Percentiles rank a stretch among this genome's conserved stretches.
Evolutionary conservation across 2,797 vertebrate species (phyloP).

Genomic region (Notoglanidium macrostoma): DNA sequence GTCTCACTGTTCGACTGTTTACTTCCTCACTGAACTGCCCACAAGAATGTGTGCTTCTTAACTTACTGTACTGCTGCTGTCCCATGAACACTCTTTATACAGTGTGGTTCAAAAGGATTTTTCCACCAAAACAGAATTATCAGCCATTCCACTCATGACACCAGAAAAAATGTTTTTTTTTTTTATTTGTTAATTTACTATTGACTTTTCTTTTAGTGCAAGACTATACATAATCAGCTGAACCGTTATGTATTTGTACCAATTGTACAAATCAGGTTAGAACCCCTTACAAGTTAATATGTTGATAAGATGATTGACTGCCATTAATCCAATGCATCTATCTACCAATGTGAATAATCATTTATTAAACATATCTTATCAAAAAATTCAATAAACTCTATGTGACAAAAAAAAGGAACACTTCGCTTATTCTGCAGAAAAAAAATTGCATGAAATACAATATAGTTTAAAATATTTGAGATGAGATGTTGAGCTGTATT

Average conservation of each 20-base stretch:
- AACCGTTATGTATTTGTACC: slow-evolving; percentile 12
- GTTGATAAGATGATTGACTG: slow-evolving; percentile 2
- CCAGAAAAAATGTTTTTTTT: neutral
- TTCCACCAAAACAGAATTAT: neutral
- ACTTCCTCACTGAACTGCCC: neutral
- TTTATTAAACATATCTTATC: neutral
- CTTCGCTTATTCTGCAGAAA: slow-evolving; percentile 9
- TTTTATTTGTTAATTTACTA: slow-evolving; percentile 2
- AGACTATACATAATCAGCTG: neutral
- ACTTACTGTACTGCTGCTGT: neutral
- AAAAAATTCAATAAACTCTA: slow-evolving; percentile 40
- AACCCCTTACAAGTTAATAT: neutral
- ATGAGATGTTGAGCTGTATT: slow-evolving; percentile 11
- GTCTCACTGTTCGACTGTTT: neutral
- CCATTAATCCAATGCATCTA: slow-evolving; percentile 4
- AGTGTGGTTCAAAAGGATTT: neutral
- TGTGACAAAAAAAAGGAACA: slow-evolving; percentile 25
- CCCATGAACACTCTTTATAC: neutral
- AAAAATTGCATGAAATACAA: neutral
- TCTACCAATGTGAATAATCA: slow-evolving; percentile 16
- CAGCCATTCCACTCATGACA: neutral
- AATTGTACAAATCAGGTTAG: neutral
- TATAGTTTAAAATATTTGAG: neutral
- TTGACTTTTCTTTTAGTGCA: neutral
- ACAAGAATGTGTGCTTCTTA: neutral